These are phyloP conservation scores for Ondatra zibethicus DNA, from an alignment of 2,113 vertebrate genomes.

Conservation along the genomic window DNA sequence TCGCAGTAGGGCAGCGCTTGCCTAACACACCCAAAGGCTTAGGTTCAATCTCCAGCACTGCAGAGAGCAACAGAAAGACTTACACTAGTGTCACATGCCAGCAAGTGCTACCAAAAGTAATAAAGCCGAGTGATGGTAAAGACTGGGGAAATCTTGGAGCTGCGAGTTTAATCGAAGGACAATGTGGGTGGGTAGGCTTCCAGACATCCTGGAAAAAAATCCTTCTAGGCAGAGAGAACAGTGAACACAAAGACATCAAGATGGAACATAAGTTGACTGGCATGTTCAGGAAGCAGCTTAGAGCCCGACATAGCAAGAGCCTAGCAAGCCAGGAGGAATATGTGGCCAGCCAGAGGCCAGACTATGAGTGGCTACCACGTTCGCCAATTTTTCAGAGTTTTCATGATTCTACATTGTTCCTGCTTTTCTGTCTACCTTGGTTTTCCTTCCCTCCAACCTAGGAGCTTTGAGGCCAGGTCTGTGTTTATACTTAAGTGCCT, in stretches of 20 bases:
- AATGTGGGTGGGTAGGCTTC: not conserved
- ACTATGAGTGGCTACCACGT: not conserved
- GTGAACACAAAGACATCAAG: not conserved
- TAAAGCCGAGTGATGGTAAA: not conserved
- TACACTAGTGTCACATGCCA: not conserved
- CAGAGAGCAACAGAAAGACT: not conserved
- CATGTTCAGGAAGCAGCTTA: not conserved
- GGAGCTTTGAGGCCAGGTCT: not conserved
- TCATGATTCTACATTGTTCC: not conserved
- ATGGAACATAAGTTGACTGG: not conserved
- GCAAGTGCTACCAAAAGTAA: not conserved
- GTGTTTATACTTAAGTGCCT: not conserved
- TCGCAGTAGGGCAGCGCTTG: not conserved
- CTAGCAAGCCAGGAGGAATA: not conserved
- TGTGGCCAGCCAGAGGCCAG: not conserved
- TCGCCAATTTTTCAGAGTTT: rapidly evolving
- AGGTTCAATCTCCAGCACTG: not conserved
- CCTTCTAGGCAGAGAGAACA: not conserved
- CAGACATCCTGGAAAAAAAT: not conserved
- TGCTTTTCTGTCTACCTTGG: not conserved
- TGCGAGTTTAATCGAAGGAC: not conserved
- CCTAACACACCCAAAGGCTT: no score
- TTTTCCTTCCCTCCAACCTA: not conserved
- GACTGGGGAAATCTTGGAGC: not conserved
- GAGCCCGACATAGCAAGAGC: not conserved